Conservation (phyloP, 2,797 vertebrate genomes). For the Echeneis naucrates region DNA sequence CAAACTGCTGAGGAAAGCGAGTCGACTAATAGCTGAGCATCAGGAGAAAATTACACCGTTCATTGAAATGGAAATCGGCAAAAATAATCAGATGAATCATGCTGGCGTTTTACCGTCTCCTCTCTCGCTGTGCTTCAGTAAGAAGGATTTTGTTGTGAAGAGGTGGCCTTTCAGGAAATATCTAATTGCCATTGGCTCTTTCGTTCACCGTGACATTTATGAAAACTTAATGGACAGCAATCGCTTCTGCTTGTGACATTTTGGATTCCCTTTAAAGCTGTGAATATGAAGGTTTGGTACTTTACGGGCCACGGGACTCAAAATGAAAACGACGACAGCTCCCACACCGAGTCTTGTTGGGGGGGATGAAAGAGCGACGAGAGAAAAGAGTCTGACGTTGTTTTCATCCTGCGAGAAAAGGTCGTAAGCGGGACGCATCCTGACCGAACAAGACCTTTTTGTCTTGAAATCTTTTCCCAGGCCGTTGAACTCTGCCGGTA, state of each 20-base stretch:
- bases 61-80: conserved; percentile 21
- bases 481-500: conserved; percentile 32
- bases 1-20: neutral
- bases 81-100: neutral
- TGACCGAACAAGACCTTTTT: conserved; percentile 39
- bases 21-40: neutral
- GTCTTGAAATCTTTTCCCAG: conserved; percentile 24
- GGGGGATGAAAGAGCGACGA: conserved; percentile 78
- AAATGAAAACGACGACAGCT: conserved; percentile 60
- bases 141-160: conserved; percentile 33
- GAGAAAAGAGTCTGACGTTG: conserved; percentile 36
- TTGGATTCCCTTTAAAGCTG: conserved; percentile 77
- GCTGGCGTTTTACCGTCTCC: neutral
- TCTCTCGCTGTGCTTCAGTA: conserved; percentile 13
- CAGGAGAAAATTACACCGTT: neutral
- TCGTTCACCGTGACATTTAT: conserved; percentile 78
- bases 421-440: conserved; percentile 75
- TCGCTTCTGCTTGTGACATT: conserved; percentile 78
- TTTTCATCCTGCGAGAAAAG: conserved; percentile 82
- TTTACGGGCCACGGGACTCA: conserved; percentile 51
- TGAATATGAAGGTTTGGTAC: conserved; percentile 61
- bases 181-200: conserved; percentile 67
- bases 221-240: conserved; percentile 79
- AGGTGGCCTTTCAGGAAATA: conserved; percentile 65
- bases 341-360: conserved; percentile 68